These are phyloP conservation scores for Lissonota sp. DNA, from an alignment of 2,888 invertebrate species.

Conservation along the genomic window DNA sequence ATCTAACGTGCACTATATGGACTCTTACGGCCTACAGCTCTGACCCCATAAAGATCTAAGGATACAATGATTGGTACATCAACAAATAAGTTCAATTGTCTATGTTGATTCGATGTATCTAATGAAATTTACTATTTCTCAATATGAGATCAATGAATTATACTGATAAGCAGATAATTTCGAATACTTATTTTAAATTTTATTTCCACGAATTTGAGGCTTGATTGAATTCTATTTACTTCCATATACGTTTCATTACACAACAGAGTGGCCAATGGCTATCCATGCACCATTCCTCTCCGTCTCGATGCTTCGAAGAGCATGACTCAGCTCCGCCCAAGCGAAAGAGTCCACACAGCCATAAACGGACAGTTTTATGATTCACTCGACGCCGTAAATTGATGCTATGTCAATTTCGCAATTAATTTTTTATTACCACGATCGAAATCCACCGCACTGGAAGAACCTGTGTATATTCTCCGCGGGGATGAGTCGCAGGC, in stretches of 20 bases:
- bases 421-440: slow-evolving; percentile 46
- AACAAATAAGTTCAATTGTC: neutral
- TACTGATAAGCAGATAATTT: neutral
- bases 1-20: slow-evolving; percentile 43
- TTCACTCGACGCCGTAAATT: slow-evolving; percentile 15
- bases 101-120: neutral
- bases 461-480: slow-evolving; percentile 12
- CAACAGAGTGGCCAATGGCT: neutral
- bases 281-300: neutral
- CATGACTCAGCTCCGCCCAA: neutral
- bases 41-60: slow-evolving; percentile 34
- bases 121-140: neutral
- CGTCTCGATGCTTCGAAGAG: neutral
- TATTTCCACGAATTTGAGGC: too few relatives aligned
- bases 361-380: slow-evolving; percentile 26
- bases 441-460: slow-evolving; percentile 5
- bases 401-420: slow-evolving; percentile 28
- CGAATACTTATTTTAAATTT: neutral
- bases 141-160: neutral
- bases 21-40: slow-evolving; percentile 15
- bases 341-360: slow-evolving; percentile 15
- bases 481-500: neutral
- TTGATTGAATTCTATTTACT: too few relatives aligned
- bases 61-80: slow-evolving; percentile 18
- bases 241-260: too few relatives aligned